Evolutionary conservation across 1,140 invertebrate species (phyloP), one percentile per base, ranked within the genome.

Genomic region (Subanguina moxae): DNA sequence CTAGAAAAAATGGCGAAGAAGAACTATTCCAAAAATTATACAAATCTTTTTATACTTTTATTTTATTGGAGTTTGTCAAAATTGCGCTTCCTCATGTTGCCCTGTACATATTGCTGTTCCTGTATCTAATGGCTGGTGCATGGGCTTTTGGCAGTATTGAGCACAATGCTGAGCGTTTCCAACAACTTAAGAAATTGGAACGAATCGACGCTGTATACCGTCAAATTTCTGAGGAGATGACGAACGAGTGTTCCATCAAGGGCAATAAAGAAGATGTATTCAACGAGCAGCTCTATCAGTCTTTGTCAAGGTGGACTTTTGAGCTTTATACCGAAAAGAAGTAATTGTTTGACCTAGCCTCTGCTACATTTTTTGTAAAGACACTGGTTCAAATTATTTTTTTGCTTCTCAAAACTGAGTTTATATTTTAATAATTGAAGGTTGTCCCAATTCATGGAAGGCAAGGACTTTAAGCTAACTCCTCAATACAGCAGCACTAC

Each of bases 21-120:
- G n/a, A n/a, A n/a, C n/a, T n/a, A n/a, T n/a, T n/a, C n/a, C n/a
- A n/a, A n/a, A n/a, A n/a, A n/a, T n/a, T n/a, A n/a, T n/a, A n/a
- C n/a, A n/a, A n/a, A n/a, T n/a, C n/a, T n/a, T n/a, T n/a, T n/a
- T n/a, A n/a, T n/a, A n/a, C n/a, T n/a, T n/a, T 38, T 38, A 3
- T 38, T 38, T 38, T 5, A 38, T 38, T 38, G 11, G 11, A 75
- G 70, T 78, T 85, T 62, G 70, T 82, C 11, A 84, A 86, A 58
- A 86, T 86, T 65, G 79, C 86, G 5, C 83, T 86, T 63, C 86
- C 85, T 13, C 84, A 85, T 65, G 82, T 86, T 64, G 85, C 84
- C 13, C 74, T 86, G 32, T 84, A 84, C 62, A 80, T 82, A n/a
- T 70, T 85, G 1, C 83, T 86, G 8, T 83, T 85, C 15, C 81